These are phyloP conservation scores for Tachysurus vachellii DNA, from an alignment of 2,113 vertebrate species.

Conservation along the genomic window DNA sequence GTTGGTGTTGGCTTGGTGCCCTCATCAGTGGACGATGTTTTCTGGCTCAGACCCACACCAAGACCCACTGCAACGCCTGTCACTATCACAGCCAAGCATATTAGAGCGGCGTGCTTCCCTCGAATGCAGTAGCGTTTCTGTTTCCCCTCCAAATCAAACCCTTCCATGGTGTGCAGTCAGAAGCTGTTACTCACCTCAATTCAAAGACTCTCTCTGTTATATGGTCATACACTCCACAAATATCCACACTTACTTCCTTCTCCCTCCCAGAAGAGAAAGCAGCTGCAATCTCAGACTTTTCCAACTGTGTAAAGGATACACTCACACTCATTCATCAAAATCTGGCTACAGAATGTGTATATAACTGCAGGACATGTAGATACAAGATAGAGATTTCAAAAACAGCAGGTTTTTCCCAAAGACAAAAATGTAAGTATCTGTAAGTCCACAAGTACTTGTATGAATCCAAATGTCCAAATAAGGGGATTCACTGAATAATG, in stretches of 20 bases:
- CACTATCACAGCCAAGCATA: slow-evolving; percentile 73
- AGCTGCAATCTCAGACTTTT: slow-evolving; percentile 44
- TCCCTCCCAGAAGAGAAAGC: slow-evolving; percentile 39
- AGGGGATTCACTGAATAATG: neutral
- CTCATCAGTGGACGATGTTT: slow-evolving; percentile 46
- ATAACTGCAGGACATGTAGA: slow-evolving; percentile 8
- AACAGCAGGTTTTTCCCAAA: slow-evolving; percentile 49
- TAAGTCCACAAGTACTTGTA: slow-evolving; percentile 13
- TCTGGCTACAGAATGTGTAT: slow-evolving; percentile 6
- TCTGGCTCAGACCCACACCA: slow-evolving; percentile 79
- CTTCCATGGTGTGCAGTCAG: slow-evolving; percentile 67
- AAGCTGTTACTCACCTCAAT: slow-evolving; percentile 13
- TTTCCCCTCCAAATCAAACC: slow-evolving; percentile 70
- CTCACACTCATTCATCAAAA: slow-evolving; percentile 32
- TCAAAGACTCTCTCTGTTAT: slow-evolving; percentile 28
- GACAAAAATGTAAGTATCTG: slow-evolving; percentile 17
- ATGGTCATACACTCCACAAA: neutral
- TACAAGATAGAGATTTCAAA: slow-evolving; percentile 14
- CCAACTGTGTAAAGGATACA: slow-evolving; percentile 35
- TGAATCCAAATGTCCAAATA: slow-evolving; percentile 14
- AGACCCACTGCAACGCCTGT: slow-evolving; percentile 86
- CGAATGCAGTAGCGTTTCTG: slow-evolving; percentile 81
- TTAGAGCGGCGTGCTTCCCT: slow-evolving; percentile 77
- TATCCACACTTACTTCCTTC: slow-evolving; percentile 26
- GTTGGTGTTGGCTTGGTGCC: slow-evolving; percentile 31